phyloP scores from a whole-genome alignment of 2,113 vertebrate species.

The Nyctereutes procyonoides region DNA sequence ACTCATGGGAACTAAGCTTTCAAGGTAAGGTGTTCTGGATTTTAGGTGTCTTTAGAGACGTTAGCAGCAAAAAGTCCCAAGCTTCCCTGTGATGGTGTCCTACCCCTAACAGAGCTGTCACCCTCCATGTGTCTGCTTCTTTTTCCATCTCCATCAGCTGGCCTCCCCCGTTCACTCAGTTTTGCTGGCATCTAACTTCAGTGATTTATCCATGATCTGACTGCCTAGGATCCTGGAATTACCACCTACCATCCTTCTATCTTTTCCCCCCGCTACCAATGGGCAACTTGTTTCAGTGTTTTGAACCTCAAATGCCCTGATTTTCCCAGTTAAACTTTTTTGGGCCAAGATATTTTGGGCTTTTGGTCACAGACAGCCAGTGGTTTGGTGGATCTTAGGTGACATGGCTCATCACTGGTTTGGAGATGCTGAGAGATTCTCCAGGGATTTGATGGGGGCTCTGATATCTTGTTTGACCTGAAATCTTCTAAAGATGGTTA shows the following conservation, averaged over 20 bases:
- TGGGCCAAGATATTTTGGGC: background rate
- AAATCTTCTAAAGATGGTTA: background rate
- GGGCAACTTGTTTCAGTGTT: conserved; percentile 24
- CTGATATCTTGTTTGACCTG: background rate
- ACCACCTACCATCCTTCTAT: background rate
- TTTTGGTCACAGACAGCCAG: background rate
- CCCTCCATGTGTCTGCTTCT: background rate
- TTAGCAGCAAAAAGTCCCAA: background rate
- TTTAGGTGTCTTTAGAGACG: background rate
- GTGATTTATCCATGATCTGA: background rate
- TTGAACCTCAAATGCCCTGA: background rate
- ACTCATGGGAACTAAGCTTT: background rate
- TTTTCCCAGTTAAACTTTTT: background rate
- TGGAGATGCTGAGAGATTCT: background rate
- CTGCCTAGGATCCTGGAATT: background rate
- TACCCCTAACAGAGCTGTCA: background rate
- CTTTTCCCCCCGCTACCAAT: background rate
- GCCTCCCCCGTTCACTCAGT: background rate
- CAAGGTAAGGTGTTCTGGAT: background rate
- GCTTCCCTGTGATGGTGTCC: background rate
- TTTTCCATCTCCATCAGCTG: background rate
- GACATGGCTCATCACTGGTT: background rate
- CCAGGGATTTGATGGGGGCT: background rate
- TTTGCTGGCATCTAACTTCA: background rate
- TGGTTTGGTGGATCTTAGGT: background rate